Evolutionary conservation across 2,797 vertebrate species (phyloP).

Genomic region (Anabacerthia variegaticeps): DNA sequence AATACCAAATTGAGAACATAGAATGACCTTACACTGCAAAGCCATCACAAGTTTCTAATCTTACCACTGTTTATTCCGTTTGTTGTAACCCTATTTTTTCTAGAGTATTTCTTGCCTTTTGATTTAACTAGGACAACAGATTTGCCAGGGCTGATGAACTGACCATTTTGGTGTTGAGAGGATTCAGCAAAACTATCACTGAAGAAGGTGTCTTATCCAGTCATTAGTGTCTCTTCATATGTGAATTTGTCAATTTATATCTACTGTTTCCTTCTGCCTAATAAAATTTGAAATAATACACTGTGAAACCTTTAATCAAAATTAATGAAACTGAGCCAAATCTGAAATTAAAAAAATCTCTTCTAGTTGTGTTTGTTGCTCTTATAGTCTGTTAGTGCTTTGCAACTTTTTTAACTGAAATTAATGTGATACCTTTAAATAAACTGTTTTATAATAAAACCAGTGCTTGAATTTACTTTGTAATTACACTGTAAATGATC

Average conservation of each 20-base stretch:
- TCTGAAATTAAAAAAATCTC: not conserved
- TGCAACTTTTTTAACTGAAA: not conserved
- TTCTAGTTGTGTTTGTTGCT: not conserved
- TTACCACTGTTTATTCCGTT: not conserved
- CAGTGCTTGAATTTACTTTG: not conserved
- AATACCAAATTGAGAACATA: not conserved
- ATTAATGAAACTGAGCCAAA: not conserved
- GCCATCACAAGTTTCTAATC: not conserved
- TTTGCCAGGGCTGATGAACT: constrained; percentile 2
- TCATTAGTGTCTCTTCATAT: not conserved
- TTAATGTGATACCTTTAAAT: not conserved
- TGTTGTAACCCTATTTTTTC: not conserved
- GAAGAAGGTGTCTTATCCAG: not conserved
- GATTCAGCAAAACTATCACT: not conserved
- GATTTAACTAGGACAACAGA: not conserved
- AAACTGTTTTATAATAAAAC: not conserved
- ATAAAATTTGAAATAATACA: not conserved
- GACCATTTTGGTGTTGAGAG: not conserved
- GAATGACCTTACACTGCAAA: not conserved
- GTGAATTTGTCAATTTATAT: not conserved
- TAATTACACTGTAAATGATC: not conserved
- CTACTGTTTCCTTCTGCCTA: not conserved
- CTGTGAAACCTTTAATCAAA: not conserved
- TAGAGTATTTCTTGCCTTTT: not conserved
- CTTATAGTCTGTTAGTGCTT: not conserved